phyloP scores from a whole-genome alignment of 2,888 invertebrate species.

The Zelleria hepariella region DNA sequence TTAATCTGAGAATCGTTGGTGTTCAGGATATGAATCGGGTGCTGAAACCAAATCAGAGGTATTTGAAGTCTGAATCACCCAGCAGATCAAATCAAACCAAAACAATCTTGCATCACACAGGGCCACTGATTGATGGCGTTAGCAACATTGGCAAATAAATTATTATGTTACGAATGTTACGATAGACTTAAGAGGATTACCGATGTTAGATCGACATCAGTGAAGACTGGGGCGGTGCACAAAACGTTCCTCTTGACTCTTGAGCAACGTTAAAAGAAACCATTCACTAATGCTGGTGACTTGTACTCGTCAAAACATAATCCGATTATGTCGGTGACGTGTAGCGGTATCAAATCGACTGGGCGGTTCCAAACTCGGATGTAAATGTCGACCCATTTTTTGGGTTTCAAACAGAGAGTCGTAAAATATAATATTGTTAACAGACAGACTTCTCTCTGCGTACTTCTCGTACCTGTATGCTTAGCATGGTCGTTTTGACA shows the following conservation, averaged over 20 bases:
- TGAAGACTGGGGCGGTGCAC: neutral
- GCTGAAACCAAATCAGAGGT: no score
- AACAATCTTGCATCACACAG: neutral
- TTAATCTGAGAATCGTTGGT: no score
- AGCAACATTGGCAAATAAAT: neutral
- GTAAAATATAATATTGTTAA: constrained; percentile 12
- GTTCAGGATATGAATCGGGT: no score
- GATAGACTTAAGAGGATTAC: neutral
- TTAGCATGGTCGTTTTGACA: no score
- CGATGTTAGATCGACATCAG: neutral
- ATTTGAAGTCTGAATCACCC: no score
- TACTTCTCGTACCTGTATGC: no score
- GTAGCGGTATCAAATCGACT: constrained; percentile 31
- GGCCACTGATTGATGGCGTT: neutral
- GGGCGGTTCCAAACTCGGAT: neutral
- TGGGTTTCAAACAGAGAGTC: no score
- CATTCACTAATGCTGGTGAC: constrained; percentile 35
- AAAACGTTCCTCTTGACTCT: constrained; percentile 18
- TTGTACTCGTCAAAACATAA: constrained; percentile 38
- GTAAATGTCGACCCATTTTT: neutral
- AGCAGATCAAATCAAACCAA: no score
- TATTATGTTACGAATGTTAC: neutral
- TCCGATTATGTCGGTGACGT: constrained; percentile 54
- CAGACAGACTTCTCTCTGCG: no score
- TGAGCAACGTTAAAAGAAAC: constrained; percentile 49